These are phyloP conservation scores for Procambarus virginalis DNA, from an alignment of 1,140 invertebrate species.

Conservation along the genomic window DNA sequence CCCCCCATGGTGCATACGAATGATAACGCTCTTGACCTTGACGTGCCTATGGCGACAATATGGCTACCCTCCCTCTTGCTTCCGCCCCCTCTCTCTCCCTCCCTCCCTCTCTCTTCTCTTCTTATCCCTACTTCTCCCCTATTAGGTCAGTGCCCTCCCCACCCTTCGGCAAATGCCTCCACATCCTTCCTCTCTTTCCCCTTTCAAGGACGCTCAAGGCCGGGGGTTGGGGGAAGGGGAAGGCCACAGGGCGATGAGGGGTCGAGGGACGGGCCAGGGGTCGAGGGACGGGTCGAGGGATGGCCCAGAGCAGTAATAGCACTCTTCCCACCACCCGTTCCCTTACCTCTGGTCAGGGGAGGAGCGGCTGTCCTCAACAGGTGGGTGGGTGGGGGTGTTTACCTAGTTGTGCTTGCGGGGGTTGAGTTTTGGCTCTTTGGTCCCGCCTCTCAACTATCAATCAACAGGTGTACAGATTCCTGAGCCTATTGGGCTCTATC, in stretches of 20 bases:
- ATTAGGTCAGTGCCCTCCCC: neutral
- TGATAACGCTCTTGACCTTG: constrained; percentile 54
- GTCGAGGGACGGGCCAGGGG: neutral
- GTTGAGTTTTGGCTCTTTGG: too few species aligned
- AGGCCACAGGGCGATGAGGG: too few species aligned
- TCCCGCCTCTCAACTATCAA: too few species aligned
- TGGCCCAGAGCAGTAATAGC: too few species aligned
- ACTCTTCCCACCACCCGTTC: neutral
- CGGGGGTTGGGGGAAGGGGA: neutral
- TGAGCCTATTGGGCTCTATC: too few species aligned
- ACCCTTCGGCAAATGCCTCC: constrained; percentile 1
- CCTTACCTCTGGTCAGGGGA: neutral
- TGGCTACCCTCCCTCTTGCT: constrained; percentile 1
- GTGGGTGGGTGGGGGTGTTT: too few species aligned
- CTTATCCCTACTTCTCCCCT: neutral
- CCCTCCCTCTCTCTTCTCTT: neutral
- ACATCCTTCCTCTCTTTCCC: constrained; percentile 15
- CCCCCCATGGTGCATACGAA: constrained; percentile 27
- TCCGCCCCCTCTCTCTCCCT: neutral
- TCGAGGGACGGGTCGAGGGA: neutral
- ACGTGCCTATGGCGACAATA: constrained; percentile 33
- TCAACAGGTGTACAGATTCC: too few species aligned
- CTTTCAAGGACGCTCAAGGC: constrained; percentile 52
- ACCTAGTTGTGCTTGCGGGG: too few species aligned
- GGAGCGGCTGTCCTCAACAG: too few species aligned